Evolutionary conservation across 2,797 vertebrate species (phyloP).

Genomic region (Falco biarmicus): DNA sequence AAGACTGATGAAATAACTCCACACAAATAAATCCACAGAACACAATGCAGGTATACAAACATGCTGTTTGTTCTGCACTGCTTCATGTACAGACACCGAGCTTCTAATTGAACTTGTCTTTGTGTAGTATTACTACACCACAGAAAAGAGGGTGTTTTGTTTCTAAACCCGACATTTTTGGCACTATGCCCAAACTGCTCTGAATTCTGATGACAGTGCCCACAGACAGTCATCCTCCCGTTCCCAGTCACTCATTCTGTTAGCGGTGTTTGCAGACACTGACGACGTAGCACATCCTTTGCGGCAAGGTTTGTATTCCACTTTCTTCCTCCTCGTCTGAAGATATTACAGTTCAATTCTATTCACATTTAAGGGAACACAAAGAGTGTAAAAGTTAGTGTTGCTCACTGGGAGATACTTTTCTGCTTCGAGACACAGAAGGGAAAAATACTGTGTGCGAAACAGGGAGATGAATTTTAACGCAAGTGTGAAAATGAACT

Average conservation of each 20-base stretch:
- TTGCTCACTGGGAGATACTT: not conserved
- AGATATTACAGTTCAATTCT: not conserved
- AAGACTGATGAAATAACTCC: not conserved
- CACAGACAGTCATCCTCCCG: not conserved
- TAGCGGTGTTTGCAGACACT: not conserved
- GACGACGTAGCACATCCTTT: not conserved
- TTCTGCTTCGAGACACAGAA: not conserved
- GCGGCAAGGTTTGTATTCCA: not conserved
- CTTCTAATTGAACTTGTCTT: not conserved
- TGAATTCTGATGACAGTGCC: not conserved
- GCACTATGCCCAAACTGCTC: not conserved
- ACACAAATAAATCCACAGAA: not conserved
- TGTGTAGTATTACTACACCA: not conserved
- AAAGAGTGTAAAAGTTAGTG: not conserved
- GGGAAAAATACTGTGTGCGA: not conserved
- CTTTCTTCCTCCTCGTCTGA: not conserved
- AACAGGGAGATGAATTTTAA: not conserved
- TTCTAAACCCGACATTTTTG: conserved; percentile 6
- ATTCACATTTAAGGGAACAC: not conserved
- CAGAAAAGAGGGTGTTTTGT: not conserved
- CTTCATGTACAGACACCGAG: not conserved
- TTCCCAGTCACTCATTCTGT: not conserved
- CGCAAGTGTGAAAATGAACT: not conserved
- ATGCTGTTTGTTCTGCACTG: not conserved
- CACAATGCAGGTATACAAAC: not conserved